Conservation (phyloP, 2,888 invertebrate species). For the Euclidia mi region DNA sequence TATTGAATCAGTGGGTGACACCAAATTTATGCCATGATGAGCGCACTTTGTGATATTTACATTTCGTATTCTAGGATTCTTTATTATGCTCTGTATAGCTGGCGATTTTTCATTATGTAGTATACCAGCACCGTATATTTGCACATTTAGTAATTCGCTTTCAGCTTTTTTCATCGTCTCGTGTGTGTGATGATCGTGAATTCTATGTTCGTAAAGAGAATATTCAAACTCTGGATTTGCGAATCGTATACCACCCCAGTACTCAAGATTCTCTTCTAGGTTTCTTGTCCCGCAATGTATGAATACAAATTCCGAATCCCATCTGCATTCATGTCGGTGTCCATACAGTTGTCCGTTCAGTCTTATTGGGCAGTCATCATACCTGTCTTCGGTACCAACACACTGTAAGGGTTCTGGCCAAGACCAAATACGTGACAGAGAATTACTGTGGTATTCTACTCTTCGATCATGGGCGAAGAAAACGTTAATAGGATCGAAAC, state of each 20-base stretch:
- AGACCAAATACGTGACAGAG: constrained; percentile 96
- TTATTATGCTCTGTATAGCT: constrained; percentile 96
- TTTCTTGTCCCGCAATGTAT: constrained; percentile 96
- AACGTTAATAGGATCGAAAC: constrained; percentile 96
- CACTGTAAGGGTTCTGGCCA: constrained; percentile 98
- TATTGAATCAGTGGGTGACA: constrained; percentile 96
- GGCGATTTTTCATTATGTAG: constrained; percentile 98
- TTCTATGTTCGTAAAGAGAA: constrained; percentile 94
- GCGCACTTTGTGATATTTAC: constrained; percentile 96
- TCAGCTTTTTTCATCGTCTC: constrained; percentile 92
- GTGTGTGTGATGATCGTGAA: constrained; percentile 95
- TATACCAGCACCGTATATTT: constrained; percentile 98
- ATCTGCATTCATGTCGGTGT: constrained; percentile 95
- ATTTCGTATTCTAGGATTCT: constrained; percentile 94
- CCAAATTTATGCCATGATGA: constrained; percentile 97
- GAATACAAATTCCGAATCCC: constrained; percentile 98
- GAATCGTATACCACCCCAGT: constrained; percentile 99
- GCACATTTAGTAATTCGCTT: constrained; percentile 94
- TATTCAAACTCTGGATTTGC: constrained; percentile 97
- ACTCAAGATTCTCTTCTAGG: constrained; percentile 91
- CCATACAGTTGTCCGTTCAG: constrained; percentile 97
- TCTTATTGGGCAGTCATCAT: constrained; percentile 96
- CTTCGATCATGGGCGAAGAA: constrained; percentile 96
- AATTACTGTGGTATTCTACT: constrained; percentile 97
- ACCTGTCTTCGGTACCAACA: constrained; percentile 93